Base-by-base conservation (phyloP, 1,140 invertebrate species). In the Cydia pomonella region DNA sequence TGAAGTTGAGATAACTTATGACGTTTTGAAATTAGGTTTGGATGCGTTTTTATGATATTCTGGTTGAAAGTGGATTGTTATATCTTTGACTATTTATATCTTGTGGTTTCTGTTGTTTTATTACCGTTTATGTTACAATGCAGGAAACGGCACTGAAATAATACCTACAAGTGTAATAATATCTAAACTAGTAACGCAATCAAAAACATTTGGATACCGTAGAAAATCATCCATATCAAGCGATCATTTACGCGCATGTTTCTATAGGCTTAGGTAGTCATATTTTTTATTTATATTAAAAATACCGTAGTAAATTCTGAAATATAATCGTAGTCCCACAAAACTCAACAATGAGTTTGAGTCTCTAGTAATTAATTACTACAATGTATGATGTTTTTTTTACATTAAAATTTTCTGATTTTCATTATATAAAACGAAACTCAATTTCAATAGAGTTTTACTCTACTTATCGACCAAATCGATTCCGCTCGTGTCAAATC, bases 1-100 rank as follows among this genome's bases (percentile, higher is more conserved):
- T 23, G 53, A 10, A 59, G 21, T 1, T 21, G 12, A 3, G 9
- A 3, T 2, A 7, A 3, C 16, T 59, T 59, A 23, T 9, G 53
- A 1, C 9, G 16, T 59, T 18, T 41, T 69, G 64, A 16, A 69
- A 33, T n/a, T 38, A 38, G n/a, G 0, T 25, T 64, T 33, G 23
- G 13, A 13, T 29, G 23, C n/a, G 64, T 69, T 69, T 69, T 69
- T 69, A 69, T 69, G 27, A 38, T 18, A 41, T 59, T 69, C 16
- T 18, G 64, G 41, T 69, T 69, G 29, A 33, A 64, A 64, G 23
- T 64, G 27, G 63, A 64, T 64, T 64, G 63, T 64, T 64, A n/a
- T 66, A 66, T 18, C n/a, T 59, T 59, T 59, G 21, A 59, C 53
- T 59, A 59, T 59, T 59, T 59, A 59, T 59, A 59, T 59, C 53